A percentile compares a stretch with the other conserved stretches of the same genome.
These are phyloP conservation scores for Mormyrus hasselquistii DNA, from an alignment of 2,797 vertebrate species.

Conservation along the genomic window DNA sequence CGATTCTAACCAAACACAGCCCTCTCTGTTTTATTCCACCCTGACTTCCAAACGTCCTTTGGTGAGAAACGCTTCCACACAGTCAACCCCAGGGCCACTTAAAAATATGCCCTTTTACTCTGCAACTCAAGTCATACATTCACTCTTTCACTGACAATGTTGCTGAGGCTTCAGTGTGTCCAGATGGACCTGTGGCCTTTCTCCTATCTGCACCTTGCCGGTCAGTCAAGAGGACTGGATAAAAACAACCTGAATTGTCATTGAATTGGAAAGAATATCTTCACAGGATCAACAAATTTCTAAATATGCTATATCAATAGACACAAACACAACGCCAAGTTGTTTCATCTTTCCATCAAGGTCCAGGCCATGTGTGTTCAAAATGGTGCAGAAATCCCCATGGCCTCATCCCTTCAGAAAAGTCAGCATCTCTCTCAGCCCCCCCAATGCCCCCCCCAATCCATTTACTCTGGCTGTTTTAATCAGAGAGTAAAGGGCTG, in stretches of 20 bases:
- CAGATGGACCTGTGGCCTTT: not conserved
- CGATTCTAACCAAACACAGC: not conserved
- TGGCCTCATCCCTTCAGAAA: not conserved
- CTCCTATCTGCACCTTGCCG: not conserved
- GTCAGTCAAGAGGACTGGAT: not conserved
- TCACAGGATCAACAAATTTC: not conserved
- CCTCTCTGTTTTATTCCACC: not conserved
- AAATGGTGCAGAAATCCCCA: not conserved
- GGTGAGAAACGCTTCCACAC: not conserved
- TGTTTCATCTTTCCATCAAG: not conserved
- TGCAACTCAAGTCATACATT: no score
- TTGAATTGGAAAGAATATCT: not conserved
- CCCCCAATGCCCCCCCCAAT: not conserved
- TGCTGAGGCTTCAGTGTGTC: not conserved
- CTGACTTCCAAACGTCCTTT: not conserved
- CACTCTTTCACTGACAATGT: not conserved
- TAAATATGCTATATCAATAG: not conserved
- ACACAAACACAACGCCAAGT: not conserved
- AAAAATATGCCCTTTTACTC: not conserved
- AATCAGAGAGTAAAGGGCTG: not conserved
- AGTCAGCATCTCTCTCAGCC: not conserved
- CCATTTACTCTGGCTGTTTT: not conserved
- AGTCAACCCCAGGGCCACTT: not conserved
- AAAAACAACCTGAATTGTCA: not conserved
- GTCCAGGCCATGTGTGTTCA: not conserved